Conservation (phyloP, 2,888 invertebrate species). For the Drosophila cyrtoloma region DNA sequence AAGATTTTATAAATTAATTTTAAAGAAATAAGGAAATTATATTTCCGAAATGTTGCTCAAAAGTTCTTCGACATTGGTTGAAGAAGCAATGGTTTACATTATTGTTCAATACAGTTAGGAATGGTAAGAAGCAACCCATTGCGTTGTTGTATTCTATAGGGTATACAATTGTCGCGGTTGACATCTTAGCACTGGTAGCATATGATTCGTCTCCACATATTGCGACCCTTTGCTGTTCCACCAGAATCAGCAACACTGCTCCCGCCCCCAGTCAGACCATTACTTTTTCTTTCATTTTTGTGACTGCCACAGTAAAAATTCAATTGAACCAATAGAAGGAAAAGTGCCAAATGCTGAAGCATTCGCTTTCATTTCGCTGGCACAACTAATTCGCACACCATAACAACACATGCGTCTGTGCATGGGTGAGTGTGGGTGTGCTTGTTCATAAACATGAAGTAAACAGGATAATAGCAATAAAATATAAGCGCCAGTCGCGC, state of each 20-base stretch:
- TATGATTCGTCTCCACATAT: slow-evolving; percentile 45
- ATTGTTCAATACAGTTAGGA: background rate
- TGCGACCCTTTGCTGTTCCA: slow-evolving; percentile 35
- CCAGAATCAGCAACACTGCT: background rate
- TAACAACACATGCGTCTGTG: slow-evolving; percentile 43
- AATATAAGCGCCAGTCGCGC: slow-evolving; percentile 76
- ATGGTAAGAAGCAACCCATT: background rate
- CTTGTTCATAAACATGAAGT: slow-evolving; percentile 80
- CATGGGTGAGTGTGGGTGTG: slow-evolving; percentile 42
- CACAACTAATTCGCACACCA: slow-evolving; percentile 82
- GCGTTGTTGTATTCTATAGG: slow-evolving; percentile 5
- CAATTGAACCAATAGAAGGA: slow-evolving; percentile 63
- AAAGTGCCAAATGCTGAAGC: slow-evolving; percentile 48
- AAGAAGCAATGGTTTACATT: background rate
- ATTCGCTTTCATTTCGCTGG: slow-evolving; percentile 70
- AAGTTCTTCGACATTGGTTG: background rate
- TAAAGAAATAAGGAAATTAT: background rate
- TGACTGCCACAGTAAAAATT: slow-evolving; percentile 63
- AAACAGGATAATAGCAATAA: slow-evolving; percentile 84
- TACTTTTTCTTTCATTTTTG: slow-evolving; percentile 26
- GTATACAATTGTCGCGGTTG: slow-evolving; percentile 28
- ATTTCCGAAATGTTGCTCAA: background rate
- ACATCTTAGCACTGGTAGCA: slow-evolving; percentile 47
- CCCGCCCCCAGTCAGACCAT: background rate
- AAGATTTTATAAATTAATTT: background rate